phyloP scores from a whole-genome alignment of 2,113 vertebrate genomes.

The Bujurquina vittata region DNA sequence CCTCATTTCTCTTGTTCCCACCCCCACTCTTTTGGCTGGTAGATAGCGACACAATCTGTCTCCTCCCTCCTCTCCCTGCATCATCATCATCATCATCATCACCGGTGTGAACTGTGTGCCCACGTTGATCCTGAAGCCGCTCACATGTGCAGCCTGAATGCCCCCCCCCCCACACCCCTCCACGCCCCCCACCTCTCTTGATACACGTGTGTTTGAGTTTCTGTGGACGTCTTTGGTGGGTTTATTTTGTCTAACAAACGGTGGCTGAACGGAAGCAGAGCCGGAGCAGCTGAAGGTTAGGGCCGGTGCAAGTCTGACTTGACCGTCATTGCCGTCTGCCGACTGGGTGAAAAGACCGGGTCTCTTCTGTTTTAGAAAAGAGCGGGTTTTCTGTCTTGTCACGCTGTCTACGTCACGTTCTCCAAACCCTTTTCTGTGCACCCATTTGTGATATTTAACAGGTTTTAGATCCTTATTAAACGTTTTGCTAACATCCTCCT shows the following conservation, averaged over 20 bases:
- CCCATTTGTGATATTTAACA: conserved; percentile 33
- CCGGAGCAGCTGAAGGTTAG: conserved; percentile 33
- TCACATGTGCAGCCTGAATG: conserved; percentile 64
- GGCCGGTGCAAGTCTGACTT: conserved; percentile 60
- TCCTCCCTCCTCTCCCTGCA: conserved; percentile 30
- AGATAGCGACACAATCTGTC: conserved; percentile 74
- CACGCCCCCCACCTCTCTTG: conserved; percentile 20
- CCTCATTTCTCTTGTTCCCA: conserved; percentile 26
- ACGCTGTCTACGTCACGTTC: conserved; percentile 41
- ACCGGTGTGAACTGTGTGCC: conserved; percentile 53
- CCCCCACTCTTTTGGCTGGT: conserved; percentile 51
- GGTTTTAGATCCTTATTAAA: not conserved
- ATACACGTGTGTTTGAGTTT: conserved; percentile 36
- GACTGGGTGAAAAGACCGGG: conserved; percentile 32
- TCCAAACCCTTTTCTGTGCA: not conserved
- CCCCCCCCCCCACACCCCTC: conserved; percentile 11
- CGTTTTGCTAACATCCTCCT: conserved; percentile 6
- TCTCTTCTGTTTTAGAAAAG: conserved; percentile 25
- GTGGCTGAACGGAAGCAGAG: conserved; percentile 37
- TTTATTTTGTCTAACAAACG: conserved; percentile 43
- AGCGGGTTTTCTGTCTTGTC: conserved; percentile 62
- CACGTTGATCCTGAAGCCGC: conserved; percentile 58
- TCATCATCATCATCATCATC: too few relatives aligned
- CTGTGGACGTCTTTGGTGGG: conserved; percentile 23
- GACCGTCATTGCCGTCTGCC: conserved; percentile 34